phyloP scores from a whole-genome alignment of 2,113 vertebrate genomes.

The Trinectes maculatus region DNA sequence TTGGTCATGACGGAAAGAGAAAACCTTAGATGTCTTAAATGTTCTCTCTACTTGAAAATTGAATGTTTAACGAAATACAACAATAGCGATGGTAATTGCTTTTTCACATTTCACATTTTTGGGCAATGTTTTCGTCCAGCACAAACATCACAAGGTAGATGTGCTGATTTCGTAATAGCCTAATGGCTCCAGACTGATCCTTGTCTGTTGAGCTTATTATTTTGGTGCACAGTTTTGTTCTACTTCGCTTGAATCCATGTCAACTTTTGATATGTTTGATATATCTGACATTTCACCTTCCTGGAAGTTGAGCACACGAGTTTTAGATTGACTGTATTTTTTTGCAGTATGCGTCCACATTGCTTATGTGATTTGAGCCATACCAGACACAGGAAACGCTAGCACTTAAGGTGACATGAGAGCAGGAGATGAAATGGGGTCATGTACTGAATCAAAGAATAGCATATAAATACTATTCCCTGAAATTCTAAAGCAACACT shows the following conservation, averaged over 20 bases:
- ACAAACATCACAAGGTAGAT: slow-evolving; percentile 6
- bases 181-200: no score
- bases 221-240: slow-evolving; percentile 6
- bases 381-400: slow-evolving; percentile 73
- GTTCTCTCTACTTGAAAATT: no score
- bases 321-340: slow-evolving; percentile 18
- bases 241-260: slow-evolving; percentile 42
- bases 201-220: slow-evolving; percentile 43
- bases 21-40: no score
- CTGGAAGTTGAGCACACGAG: not conserved
- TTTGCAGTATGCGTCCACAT: slow-evolving; percentile 35
- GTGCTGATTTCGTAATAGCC: no score
- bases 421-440: slow-evolving; percentile 61
- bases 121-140: not conserved
- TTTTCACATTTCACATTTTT: no score
- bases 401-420: slow-evolving; percentile 71
- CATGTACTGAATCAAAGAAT: slow-evolving; percentile 53
- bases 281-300: slow-evolving; percentile 7
- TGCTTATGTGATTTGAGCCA: slow-evolving; percentile 48
- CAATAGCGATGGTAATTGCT: no score
- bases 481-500: slow-evolving; percentile 34
- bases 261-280: slow-evolving; percentile 33
- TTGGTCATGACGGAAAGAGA: not conserved
- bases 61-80: no score
- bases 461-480: slow-evolving; percentile 48